These are phyloP conservation scores for Setipinna tenuifilis DNA, from an alignment of 2,797 vertebrate genomes.

Conservation along the genomic window DNA sequence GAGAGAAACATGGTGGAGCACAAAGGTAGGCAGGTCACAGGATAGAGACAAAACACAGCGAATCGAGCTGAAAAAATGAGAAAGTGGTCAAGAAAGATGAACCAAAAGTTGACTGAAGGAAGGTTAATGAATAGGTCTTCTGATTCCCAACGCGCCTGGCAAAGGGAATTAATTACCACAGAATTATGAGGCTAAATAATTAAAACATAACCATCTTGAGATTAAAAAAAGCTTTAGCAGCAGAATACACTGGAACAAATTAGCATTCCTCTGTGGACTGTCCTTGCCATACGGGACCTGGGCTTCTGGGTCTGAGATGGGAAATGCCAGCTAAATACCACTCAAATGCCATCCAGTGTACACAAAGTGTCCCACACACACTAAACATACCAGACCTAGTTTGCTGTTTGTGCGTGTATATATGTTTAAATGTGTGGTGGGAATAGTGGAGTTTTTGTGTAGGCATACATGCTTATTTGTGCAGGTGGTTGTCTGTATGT, in stretches of 20 bases:
- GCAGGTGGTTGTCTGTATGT: not conserved
- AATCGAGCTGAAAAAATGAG: not conserved
- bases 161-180: conserved; percentile 53
- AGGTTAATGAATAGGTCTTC: conserved; percentile 23
- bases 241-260: conserved; percentile 44
- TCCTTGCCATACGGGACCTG: conserved; percentile 68
- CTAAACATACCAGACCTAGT: conserved; percentile 48
- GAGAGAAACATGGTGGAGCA: not conserved
- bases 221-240: conserved; percentile 14
- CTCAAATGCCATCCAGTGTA: conserved; percentile 71
- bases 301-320: conserved; percentile 67
- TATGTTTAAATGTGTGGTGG: not conserved
- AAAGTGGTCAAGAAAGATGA: not conserved
- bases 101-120: conserved; percentile 17
- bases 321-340: conserved; percentile 81
- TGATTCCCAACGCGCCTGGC: not conserved
- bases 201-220: conserved; percentile 51
- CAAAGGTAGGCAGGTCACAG: not conserved
- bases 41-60: not conserved
- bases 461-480: not conserved
- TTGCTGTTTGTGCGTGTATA: conserved; percentile 7
- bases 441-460: not conserved
- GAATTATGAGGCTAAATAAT: conserved; percentile 51
- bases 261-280: conserved; percentile 49
- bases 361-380: conserved; percentile 43